These are phyloP conservation scores for Pseudomugil tenellus DNA, from an alignment of 2,797 vertebrate species.

Conservation along the genomic window DNA sequence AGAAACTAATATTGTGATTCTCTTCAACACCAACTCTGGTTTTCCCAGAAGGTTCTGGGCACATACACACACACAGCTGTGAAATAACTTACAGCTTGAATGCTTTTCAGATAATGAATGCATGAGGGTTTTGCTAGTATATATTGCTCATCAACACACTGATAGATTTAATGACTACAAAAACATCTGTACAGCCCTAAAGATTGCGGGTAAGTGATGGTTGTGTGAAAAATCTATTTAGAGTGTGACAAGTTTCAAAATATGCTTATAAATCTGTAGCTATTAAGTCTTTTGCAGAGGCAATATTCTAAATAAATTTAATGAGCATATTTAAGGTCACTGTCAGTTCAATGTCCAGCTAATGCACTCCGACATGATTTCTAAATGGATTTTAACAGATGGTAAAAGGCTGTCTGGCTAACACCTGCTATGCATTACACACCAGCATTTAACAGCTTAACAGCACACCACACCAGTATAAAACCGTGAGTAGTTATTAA, in stretches of 20 bases:
- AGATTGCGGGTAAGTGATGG: constrained; percentile 2
- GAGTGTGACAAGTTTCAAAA: constrained; percentile 8
- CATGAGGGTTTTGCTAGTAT: neutral
- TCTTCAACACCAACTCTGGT: neutral
- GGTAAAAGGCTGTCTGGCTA: constrained; percentile 52
- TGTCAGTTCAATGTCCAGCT: constrained; percentile 27
- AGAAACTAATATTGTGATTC: constrained; percentile 12
- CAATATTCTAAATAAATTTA: constrained; percentile 12
- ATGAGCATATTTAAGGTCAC: constrained; percentile 11
- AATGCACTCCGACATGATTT: constrained; percentile 31
- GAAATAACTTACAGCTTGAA: neutral
- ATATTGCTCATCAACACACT: neutral
- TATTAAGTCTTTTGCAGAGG: constrained; percentile 10
- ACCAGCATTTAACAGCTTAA: constrained; percentile 46
- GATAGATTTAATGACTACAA: neutral
- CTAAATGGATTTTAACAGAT: constrained; percentile 58
- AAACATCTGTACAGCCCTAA: neutral
- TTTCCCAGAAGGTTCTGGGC: neutral
- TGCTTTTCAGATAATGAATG: constrained; percentile 5
- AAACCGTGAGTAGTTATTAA: constrained; percentile 24
- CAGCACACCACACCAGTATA: constrained; percentile 48
- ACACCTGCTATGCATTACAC: constrained; percentile 53
- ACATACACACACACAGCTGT: neutral
- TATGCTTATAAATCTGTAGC: constrained; percentile 7
- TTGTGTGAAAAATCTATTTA: constrained; percentile 25